phyloP scores from a whole-genome alignment of 2,113 vertebrate species.

The Phylloscopus trochiloides region DNA sequence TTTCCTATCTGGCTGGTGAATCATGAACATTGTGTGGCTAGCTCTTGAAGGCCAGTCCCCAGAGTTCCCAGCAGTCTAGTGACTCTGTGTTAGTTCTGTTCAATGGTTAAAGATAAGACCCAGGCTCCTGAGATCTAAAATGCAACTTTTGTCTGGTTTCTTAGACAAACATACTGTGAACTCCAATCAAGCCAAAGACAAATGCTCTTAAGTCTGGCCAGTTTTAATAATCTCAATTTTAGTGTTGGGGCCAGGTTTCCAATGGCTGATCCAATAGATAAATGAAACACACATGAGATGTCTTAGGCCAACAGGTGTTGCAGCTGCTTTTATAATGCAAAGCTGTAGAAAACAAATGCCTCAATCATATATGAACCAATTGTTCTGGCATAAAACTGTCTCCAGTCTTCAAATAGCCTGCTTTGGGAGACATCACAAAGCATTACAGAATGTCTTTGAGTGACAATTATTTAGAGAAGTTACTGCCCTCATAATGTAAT shows the following conservation, averaged over 20 bases:
- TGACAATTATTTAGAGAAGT: constrained; percentile 52
- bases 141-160: constrained; percentile 17
- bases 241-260: constrained; percentile 8
- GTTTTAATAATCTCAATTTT: not conserved
- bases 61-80: not conserved
- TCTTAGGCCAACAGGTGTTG: constrained; percentile 40
- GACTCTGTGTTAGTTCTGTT: not conserved
- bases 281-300: constrained; percentile 10
- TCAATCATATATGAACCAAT: not conserved
- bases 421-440: constrained; percentile 5
- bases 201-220: constrained; percentile 6
- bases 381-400: not conserved
- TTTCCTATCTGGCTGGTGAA: not conserved
- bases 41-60: not conserved
- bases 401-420: not conserved
- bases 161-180: constrained; percentile 7
- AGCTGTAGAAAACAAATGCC: constrained; percentile 1
- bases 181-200: constrained; percentile 11
- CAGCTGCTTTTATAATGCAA: not conserved
- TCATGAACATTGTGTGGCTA: rapidly evolving
- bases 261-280: constrained; percentile 2
- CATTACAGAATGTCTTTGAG: constrained; percentile 14
- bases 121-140: not conserved
- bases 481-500: constrained; percentile 39
- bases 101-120: not conserved